phyloP scores from a whole-genome alignment of 2,113 vertebrate genomes.

The Eleginops maclovinus region DNA sequence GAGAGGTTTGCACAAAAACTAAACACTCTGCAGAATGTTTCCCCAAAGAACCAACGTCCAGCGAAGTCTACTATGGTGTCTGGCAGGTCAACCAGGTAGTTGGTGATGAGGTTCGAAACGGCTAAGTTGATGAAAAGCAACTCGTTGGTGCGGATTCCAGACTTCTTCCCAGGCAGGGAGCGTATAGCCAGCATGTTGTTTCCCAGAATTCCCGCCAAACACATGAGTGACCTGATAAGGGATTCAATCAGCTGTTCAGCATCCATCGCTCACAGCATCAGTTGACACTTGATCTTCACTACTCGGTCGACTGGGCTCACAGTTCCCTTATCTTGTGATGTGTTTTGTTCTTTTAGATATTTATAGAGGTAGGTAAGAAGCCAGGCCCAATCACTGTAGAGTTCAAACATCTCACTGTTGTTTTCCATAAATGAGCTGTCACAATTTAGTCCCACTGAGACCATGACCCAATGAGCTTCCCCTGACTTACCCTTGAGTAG shows the following conservation, averaged over 20 bases:
- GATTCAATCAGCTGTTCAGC: slow-evolving; percentile 56
- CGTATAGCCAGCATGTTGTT: slow-evolving; percentile 80
- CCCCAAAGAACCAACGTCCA: slow-evolving; percentile 73
- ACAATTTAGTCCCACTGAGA: slow-evolving; percentile 21
- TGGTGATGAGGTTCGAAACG: slow-evolving; percentile 84
- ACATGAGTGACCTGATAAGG: slow-evolving; percentile 75
- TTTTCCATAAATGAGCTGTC: slow-evolving; percentile 7
- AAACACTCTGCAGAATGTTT: slow-evolving; percentile 75
- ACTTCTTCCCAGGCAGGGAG: slow-evolving; percentile 67
- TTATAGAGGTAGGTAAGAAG: slow-evolving; percentile 46
- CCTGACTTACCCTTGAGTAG: not conserved
- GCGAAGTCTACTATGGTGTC: slow-evolving; percentile 76
- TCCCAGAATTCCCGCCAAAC: slow-evolving; percentile 77
- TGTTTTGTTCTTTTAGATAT: slow-evolving; percentile 1
- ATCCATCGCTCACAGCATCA: slow-evolving; percentile 61
- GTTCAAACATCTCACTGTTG: not conserved
- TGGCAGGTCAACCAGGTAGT: slow-evolving; percentile 82
- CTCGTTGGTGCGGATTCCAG: slow-evolving; percentile 75
- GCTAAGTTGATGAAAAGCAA: slow-evolving; percentile 84
- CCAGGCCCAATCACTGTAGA: slow-evolving; percentile 27
- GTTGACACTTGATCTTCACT: not conserved
- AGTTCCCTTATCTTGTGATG: not conserved
- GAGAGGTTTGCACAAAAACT: slow-evolving; percentile 80
- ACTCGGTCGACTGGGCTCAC: not conserved
- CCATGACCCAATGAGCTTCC: slow-evolving; percentile 5